Percentiles rank a stretch among this genome's conserved stretches.
These are phyloP conservation scores for Argopecten irradians DNA, from an alignment of 1,140 invertebrate genomes.

Conservation along the genomic window DNA sequence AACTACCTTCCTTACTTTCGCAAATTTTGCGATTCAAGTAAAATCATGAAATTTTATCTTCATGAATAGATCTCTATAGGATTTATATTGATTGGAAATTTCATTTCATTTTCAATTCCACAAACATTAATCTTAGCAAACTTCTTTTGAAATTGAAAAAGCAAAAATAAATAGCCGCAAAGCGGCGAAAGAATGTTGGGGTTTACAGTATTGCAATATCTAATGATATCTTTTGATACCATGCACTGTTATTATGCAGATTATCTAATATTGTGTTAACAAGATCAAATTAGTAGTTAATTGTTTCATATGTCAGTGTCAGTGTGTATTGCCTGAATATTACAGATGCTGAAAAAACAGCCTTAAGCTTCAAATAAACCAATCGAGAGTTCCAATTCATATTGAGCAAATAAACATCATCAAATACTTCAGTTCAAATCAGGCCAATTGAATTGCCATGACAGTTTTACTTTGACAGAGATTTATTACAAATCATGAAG, in stretches of 20 bases:
- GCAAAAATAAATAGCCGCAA: too few species aligned
- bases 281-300: neutral
- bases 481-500: slow-evolving; percentile 12
- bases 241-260: neutral
- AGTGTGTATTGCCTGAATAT: neutral
- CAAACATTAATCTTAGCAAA: too few species aligned
- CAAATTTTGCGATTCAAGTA: too few species aligned
- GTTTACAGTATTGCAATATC: too few species aligned
- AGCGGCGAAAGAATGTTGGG: too few species aligned
- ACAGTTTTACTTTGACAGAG: slow-evolving; percentile 9
- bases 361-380: neutral
- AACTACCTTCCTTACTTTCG: too few species aligned
- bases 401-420: neutral
- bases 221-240: neutral
- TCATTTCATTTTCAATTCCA: too few species aligned
- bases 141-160: too few species aligned
- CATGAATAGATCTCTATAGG: too few species aligned
- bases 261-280: neutral
- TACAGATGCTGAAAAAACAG: neutral
- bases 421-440: neutral
- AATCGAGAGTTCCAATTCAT: neutral
- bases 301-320: neutral
- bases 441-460: neutral
- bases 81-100: too few species aligned
- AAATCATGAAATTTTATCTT: too few species aligned